Conservation (phyloP, 30 jellyfish, hydroid and myxozoan genomes). For the Mastigias papua region DNA sequence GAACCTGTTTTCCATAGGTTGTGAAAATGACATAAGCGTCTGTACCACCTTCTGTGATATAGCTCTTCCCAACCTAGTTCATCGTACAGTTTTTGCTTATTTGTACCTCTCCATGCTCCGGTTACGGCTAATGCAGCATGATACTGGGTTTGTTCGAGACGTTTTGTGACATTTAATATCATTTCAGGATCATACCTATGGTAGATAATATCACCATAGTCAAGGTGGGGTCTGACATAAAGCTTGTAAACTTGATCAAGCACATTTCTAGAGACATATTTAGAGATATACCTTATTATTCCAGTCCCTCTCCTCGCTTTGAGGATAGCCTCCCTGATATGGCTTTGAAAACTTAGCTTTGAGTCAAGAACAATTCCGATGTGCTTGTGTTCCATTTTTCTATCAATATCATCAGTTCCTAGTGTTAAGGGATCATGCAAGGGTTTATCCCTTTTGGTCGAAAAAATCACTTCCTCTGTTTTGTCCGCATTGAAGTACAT, state of each 20-base stretch:
- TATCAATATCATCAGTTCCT: conserved; percentile 27
- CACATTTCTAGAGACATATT: not conserved
- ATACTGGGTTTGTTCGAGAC: conserved; percentile 5
- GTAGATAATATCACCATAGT: conserved; percentile 43
- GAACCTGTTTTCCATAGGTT: not conserved
- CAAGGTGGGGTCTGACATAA: not conserved
- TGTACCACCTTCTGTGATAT: conserved; percentile 15
- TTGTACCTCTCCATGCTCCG: conserved; percentile 22
- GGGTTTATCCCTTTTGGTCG: conserved; percentile 10
- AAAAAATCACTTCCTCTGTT: conserved; percentile 25
- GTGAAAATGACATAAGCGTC: conserved; percentile 19
- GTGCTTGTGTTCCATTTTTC: conserved; percentile 35
- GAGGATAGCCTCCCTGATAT: too few species aligned
- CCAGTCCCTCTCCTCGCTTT: too few species aligned
- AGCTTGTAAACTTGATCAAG: conserved; percentile 10
- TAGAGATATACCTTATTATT: too few species aligned
- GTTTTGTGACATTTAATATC: not conserved
- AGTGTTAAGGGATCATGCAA: conserved; percentile 15
- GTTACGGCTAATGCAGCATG: conserved; percentile 25
- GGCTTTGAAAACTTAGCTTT: too few species aligned
- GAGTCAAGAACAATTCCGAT: conserved; percentile 6
- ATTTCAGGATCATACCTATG: conserved; percentile 32
- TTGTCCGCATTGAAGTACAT: not conserved
- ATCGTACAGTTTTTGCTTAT: not conserved
- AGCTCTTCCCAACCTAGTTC: conserved; percentile 15